Conservation (phyloP, 2,888 invertebrate genomes). For the Camponotus fellah region DNA sequence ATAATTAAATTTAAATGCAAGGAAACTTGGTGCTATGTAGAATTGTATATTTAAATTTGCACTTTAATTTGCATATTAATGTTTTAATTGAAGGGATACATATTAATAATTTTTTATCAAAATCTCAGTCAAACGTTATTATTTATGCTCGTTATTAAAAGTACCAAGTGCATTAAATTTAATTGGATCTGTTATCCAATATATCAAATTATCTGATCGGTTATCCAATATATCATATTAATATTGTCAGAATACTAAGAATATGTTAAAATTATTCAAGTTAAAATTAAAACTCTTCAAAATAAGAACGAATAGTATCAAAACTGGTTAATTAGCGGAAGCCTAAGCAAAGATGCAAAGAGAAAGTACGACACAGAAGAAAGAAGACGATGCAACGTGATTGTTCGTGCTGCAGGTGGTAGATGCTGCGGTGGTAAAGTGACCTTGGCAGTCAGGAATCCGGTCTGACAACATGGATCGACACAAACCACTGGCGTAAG, state of each 20-base stretch:
- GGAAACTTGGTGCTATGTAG: background rate
- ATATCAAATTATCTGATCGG: background rate
- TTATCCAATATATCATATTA: background rate
- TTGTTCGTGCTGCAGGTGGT: slow-evolving; percentile 61
- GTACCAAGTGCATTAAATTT: background rate
- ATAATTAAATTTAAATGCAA: background rate
- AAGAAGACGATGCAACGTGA: slow-evolving; percentile 58
- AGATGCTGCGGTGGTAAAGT: slow-evolving; percentile 67
- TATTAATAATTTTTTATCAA: background rate
- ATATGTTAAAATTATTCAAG: background rate
- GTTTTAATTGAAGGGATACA: background rate
- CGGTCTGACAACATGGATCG: slow-evolving; percentile 82
- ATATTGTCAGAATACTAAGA: background rate
- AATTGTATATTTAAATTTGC: background rate
- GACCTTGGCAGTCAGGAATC: slow-evolving; percentile 84
- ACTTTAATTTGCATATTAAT: background rate
- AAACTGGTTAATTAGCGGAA: slow-evolving; percentile 20
- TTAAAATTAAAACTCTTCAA: background rate
- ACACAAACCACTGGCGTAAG: slow-evolving; percentile 78
- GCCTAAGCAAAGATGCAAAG: background rate
- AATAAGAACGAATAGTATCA: slow-evolving; percentile 8
- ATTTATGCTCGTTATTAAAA: too few relatives aligned
- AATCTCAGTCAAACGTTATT: too few relatives aligned
- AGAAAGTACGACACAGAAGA: slow-evolving; percentile 27
- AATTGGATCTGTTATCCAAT: background rate